Evolutionary conservation across 2,797 vertebrate genomes (phyloP).

Genomic region (Xerus rutilus): DNA sequence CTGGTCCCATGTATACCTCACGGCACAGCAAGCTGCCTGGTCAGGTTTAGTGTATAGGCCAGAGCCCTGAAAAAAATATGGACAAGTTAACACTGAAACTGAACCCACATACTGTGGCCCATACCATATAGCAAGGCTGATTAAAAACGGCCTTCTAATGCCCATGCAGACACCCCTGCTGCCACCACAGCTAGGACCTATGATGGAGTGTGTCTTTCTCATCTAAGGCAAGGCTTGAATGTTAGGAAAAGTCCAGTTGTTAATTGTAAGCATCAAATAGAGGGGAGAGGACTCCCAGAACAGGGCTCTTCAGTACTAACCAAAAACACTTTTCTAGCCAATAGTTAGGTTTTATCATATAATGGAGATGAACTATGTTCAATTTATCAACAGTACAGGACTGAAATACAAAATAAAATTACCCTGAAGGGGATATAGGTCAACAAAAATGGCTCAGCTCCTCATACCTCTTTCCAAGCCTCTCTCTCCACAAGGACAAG

Average conservation of each 20-base stretch:
- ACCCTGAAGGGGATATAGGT: background rate
- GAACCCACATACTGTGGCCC: background rate
- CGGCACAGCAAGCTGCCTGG: background rate
- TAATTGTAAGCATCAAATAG: background rate
- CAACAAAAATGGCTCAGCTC: background rate
- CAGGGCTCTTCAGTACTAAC: background rate
- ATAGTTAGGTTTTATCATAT: background rate
- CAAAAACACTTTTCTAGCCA: background rate
- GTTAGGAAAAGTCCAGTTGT: background rate
- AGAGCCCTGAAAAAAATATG: background rate
- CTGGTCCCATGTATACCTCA: background rate
- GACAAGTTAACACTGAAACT: background rate
- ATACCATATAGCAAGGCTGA: background rate
- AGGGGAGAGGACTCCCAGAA: background rate
- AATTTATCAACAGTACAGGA: background rate
- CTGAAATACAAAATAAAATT: background rate
- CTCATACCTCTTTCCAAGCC: background rate
- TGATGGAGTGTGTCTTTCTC: background rate
- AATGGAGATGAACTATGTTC: background rate
- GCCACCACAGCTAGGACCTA: background rate
- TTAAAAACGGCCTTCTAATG: background rate
- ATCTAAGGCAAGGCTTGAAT: background rate
- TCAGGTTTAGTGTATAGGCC: background rate
- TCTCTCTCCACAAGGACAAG: background rate
- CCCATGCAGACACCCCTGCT: fast-evolving